A percentile compares a stretch with the other conserved stretches of the same genome.
Evolutionary conservation across 2,888 invertebrate genomes (phyloP).

Genomic region (Pollenia labialis): DNA sequence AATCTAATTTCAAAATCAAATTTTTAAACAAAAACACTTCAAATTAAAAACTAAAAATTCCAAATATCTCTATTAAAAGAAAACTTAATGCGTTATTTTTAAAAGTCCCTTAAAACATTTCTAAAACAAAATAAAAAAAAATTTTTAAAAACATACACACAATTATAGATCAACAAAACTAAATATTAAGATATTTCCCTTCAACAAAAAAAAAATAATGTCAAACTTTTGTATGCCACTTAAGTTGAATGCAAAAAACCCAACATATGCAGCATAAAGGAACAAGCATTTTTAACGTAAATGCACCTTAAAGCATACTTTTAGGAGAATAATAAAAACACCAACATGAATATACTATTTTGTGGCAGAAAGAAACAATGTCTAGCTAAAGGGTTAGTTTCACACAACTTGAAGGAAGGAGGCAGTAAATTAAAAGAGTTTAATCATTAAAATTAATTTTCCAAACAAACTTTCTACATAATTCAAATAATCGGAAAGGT

Average conservation of each 20-base stretch:
- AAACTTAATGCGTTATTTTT: too few species aligned
- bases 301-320: slow-evolving; percentile 66
- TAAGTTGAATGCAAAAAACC: slow-evolving; percentile 43
- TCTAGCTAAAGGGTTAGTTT: slow-evolving; percentile 60
- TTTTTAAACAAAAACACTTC: too few species aligned
- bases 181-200: background rate
- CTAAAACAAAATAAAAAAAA: too few species aligned
- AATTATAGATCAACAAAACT: slow-evolving; percentile 26
- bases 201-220: slow-evolving; percentile 23
- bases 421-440: background rate
- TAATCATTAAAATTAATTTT: background rate
- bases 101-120: too few species aligned
- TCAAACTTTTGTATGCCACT: slow-evolving; percentile 63
- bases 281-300: slow-evolving; percentile 46
- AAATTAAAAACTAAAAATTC: too few species aligned
- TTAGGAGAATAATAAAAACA: slow-evolving; percentile 29
- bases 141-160: background rate
- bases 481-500: too few species aligned
- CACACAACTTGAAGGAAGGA: background rate
- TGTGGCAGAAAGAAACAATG: slow-evolving; percentile 58
- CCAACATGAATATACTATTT: slow-evolving; percentile 56
- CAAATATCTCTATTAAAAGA: too few species aligned
- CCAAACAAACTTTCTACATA: too few species aligned
- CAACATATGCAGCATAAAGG: slow-evolving; percentile 50
- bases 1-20: too few species aligned